Base-by-base conservation (phyloP, 2,797 vertebrate genomes). In the Gymnocypris eckloni region DNA sequence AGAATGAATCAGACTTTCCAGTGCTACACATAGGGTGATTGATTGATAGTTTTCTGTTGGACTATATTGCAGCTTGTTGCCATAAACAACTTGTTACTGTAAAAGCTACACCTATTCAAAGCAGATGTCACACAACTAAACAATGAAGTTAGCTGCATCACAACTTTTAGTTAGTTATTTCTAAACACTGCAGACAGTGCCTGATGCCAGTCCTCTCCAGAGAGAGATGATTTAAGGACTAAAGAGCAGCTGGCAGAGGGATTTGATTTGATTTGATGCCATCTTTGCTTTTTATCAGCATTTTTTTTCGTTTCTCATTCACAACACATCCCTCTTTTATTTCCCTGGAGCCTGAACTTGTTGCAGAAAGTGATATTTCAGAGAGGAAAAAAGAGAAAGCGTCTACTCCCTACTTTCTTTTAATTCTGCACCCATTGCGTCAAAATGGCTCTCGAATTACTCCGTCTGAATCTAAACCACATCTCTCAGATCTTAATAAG, bases 251-350 rank as follows among this genome's bases (percentile, higher is more conserved):
- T 66, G 81, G 66, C 33, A 37, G 61, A 76, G 50, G 86, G 70
- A 83, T 86, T 80, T 86, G 76, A 83, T 83, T 86, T 76, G 79
- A 88, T 88, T 86, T 83, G 81, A 88, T 73, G 87, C 81, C 80
- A 80, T 73, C 86, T 72, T 54, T 76, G 18, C 22, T 81, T 84
- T 81, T 76, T 73, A 81, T 73, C 73, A 78, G 61, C 37, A 22
- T 48, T 76, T 88, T 79, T 89, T 87, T 52, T 12, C 41, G 11
- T 59, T 86, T 48, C 37, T 80, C 59, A 84, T 83, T 67, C 59
- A 84, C 86, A 43, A 78, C n/a, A 28, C 41, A 79, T 79, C 33
- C 56, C 20, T 84, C 37, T 52, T 81, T 80, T 28, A 84, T 87
- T 81, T 87, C 82, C 82, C 82, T 41, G 25, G 82, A 67, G 86